Evolutionary conservation across 2,888 invertebrate species (phyloP).

Genomic region (Agrotis segetum): DNA sequence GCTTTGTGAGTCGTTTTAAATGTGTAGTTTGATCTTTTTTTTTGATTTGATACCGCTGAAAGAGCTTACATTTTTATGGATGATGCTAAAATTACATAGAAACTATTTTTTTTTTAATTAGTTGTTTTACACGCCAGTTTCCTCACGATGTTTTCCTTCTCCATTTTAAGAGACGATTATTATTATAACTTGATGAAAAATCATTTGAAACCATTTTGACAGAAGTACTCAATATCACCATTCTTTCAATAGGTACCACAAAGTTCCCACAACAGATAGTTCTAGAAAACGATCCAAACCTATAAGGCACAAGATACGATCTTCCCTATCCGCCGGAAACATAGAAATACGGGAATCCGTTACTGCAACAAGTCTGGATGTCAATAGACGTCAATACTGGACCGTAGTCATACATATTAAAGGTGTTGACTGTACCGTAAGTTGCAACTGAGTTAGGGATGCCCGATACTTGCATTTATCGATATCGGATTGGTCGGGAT

Average conservation of each 20-base stretch:
- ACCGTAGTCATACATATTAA: slow-evolving; percentile 51
- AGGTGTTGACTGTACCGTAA: slow-evolving; percentile 52
- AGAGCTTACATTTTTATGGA: too few species aligned
- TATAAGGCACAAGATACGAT: slow-evolving; percentile 2
- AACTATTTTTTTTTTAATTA: too few species aligned
- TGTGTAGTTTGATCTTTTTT: too few species aligned
- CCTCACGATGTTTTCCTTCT: neutral
- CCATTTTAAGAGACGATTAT: too few species aligned
- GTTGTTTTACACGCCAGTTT: too few species aligned
- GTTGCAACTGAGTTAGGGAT: neutral
- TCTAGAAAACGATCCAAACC: slow-evolving; percentile 2
- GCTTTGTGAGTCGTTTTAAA: too few species aligned
- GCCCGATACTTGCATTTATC: too few species aligned
- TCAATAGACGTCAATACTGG: neutral
- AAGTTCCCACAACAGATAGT: neutral
- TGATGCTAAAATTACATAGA: too few species aligned
- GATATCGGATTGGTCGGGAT: too few species aligned
- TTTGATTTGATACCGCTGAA: too few species aligned
- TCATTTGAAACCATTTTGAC: too few species aligned
- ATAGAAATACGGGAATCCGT: slow-evolving; percentile 33
- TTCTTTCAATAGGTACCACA: neutral
- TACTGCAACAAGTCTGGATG: neutral
- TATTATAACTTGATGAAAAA: too few species aligned
- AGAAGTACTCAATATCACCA: neutral
- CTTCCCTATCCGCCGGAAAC: slow-evolving; percentile 41